Conservation (phyloP, 2,113 vertebrate genomes). For the Xyliphius kryptos region DNA sequence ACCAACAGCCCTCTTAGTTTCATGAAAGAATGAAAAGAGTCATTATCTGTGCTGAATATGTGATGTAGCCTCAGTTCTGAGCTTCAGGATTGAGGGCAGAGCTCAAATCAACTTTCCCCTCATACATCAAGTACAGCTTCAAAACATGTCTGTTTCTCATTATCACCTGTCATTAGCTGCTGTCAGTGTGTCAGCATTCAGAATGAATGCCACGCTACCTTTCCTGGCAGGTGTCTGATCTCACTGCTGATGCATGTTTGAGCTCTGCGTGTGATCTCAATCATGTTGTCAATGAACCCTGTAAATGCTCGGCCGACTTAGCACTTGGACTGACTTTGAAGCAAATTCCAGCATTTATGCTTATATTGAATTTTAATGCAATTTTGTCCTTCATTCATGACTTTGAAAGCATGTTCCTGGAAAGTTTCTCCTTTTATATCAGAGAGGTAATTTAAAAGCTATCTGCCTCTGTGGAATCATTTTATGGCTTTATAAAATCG, state of each 20-base stretch:
- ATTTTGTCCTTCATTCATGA: conserved; percentile 22
- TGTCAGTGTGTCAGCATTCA: conserved; percentile 35
- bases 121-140: conserved; percentile 27
- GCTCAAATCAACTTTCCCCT: background rate
- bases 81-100: background rate
- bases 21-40: background rate
- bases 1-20: background rate
- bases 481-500: conserved; percentile 33
- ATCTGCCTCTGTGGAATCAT: conserved; percentile 34
- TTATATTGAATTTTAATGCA: conserved; percentile 16
- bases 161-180: conserved; percentile 30
- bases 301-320: conserved; percentile 3
- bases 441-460: conserved; percentile 35
- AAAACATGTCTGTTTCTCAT: conserved; percentile 31
- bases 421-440: background rate
- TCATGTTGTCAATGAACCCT: background rate
- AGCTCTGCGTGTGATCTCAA: background rate
- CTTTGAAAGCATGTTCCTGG: background rate
- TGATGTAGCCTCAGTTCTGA: background rate
- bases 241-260: conserved; percentile 13
- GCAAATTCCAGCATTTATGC: background rate
- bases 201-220: conserved; percentile 20
- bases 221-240: conserved; percentile 22
- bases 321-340: conserved; percentile 5
- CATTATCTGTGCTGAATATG: no score